These are phyloP conservation scores for Heliconius hortense DNA, from an alignment of 2,888 invertebrate species.

Conservation along the genomic window DNA sequence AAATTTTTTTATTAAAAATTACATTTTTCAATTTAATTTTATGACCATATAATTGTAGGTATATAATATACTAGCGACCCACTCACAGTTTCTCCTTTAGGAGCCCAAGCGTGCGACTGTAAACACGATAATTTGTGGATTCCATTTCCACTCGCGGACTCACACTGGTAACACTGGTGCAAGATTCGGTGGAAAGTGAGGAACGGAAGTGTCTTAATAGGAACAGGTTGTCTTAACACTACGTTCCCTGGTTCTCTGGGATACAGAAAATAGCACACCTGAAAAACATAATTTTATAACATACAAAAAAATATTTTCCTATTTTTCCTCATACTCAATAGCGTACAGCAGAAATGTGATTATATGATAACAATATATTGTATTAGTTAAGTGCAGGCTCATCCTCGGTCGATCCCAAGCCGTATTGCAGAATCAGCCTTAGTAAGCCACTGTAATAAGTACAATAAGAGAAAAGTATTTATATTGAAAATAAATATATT, in stretches of 20 bases:
- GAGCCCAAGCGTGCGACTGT: too few relatives aligned
- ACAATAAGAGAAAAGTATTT: slow-evolving; percentile 6
- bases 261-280: background rate
- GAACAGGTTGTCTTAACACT: too few relatives aligned
- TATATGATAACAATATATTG: slow-evolving; percentile 26
- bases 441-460: slow-evolving; percentile 2
- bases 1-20: too few relatives aligned
- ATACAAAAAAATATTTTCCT: slow-evolving; percentile 4
- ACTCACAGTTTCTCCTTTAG: too few relatives aligned
- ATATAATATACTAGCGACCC: too few relatives aligned
- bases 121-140: background rate
- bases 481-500: background rate
- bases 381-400: slow-evolving; percentile 25
- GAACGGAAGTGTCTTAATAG: too few relatives aligned
- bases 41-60: too few relatives aligned
- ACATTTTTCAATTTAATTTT: too few relatives aligned
- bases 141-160: background rate
- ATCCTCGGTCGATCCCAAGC: slow-evolving; percentile 8
- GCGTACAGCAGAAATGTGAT: slow-evolving; percentile 21
- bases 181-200: too few relatives aligned
- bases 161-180: background rate
- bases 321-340: slow-evolving; percentile 19
- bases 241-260: too few relatives aligned
- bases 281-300: background rate
- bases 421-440: slow-evolving; percentile 13